phyloP scores from a whole-genome alignment of 2,113 vertebrate genomes.

The Apodemus sylvaticus region DNA sequence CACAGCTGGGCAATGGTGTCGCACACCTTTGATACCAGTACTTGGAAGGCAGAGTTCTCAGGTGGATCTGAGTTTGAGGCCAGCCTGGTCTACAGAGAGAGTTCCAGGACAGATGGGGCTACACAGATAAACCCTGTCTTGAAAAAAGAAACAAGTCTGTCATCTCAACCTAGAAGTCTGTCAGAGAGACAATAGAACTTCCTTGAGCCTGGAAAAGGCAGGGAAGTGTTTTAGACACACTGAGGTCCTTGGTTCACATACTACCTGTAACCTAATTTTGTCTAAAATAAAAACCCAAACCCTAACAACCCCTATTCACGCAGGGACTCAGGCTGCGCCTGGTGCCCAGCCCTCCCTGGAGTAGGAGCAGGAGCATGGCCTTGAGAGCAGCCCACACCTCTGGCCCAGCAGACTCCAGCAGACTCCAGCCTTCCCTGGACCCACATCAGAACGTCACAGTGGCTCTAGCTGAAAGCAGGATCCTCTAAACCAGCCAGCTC shows the following conservation, averaged over 20 bases:
- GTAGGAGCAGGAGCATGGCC: fast-evolving
- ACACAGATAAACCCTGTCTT: neutral
- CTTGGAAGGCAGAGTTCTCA: neutral
- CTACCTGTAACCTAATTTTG: neutral
- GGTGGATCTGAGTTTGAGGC: neutral
- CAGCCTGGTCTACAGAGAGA: neutral
- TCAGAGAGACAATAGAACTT: neutral
- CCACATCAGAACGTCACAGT: neutral
- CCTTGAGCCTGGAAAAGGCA: neutral
- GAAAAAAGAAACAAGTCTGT: neutral
- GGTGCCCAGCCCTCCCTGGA: neutral
- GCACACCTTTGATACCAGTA: neutral
- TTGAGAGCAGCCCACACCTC: neutral
- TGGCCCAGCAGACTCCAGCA: neutral
- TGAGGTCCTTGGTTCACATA: neutral
- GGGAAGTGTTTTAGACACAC: neutral
- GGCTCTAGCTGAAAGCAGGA: neutral
- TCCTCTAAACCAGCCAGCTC: neutral
- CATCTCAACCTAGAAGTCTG: neutral
- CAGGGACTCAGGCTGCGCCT: neutral
- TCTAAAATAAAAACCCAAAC: neutral
- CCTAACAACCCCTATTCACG: neutral
- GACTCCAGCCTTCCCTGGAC: neutral
- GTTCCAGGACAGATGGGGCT: neutral
- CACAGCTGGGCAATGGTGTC: neutral